Evolutionary conservation across 2,888 invertebrate genomes (phyloP), one percentile per base, ranked within the genome.

Genomic region (Leptinotarsa rubiginosa): DNA sequence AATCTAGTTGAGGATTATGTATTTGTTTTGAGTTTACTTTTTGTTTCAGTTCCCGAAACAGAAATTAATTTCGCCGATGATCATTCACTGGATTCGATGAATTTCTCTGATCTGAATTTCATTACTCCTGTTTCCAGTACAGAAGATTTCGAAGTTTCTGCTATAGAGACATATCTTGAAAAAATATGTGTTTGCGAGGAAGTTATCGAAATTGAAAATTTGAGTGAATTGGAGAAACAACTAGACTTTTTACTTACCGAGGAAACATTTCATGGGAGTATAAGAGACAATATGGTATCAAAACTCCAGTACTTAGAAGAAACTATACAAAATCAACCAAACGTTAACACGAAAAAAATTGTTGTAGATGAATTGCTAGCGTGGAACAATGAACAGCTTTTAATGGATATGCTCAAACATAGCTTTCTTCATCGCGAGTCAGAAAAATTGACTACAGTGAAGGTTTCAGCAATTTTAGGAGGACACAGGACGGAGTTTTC

Each of bases 361-460:
- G 47, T 76, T 15, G 82, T 87, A 1, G 84, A 83, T 2, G 82
- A 87, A 70, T 65, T 88, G 15, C 70, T 87, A 47, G 85, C 88
- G 1, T 91, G 91, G 91, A 92, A 91, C 79, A 91, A 91, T 76
- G 89, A 88, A 70, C 79, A 85, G 50, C 78, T 84, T 3, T 83
- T 86, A 1, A 85, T 88, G 0, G 85, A 89, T 49, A 89, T 91
- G 82, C 88, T 91, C 87, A 88, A 88, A 74, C 90, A 91, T 79
- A 86, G 88, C 74, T 91, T 88, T 79, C 84, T 86, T 41, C 89
- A 91, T 75, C 87, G 90, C 12, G 81, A 84, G 47, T 83, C 81
- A 10, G 88, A 88, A 80, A 80, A 80, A 47, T 79, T 79, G 66
- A 79, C 87, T 0, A 83, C 83, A 13, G 87, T 85, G 75, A 79